Evolutionary conservation across 2,113 vertebrate species (phyloP).

Genomic region (Toxotes jaculatrix): DNA sequence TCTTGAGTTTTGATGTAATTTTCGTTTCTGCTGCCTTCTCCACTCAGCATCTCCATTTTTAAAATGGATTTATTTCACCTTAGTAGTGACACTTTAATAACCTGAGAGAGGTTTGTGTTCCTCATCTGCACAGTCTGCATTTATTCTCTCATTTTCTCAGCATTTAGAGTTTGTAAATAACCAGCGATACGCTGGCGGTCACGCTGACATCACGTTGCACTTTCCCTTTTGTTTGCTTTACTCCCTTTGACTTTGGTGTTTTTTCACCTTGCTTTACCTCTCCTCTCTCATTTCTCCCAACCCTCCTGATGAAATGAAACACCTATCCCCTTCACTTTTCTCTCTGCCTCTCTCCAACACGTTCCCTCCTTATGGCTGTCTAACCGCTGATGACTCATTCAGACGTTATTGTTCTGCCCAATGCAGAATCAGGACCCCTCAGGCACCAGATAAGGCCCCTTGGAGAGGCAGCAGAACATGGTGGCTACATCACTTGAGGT

Average conservation of each 20-base stretch:
- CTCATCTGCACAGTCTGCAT: neutral
- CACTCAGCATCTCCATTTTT: neutral
- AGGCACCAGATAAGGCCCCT: neutral
- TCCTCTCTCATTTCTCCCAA: neutral
- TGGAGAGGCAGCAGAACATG: neutral
- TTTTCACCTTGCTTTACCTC: neutral
- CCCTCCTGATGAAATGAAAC: neutral
- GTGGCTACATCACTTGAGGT: neutral
- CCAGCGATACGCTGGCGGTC: neutral
- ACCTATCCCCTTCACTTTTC: neutral
- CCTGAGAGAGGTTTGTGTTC: neutral
- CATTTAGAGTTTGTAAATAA: neutral
- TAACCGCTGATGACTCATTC: slow-evolving; percentile 11
- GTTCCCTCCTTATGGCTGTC: neutral
- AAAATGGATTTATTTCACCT: neutral
- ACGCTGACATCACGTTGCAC: slow-evolving; percentile 9
- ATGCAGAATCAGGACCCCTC: neutral
- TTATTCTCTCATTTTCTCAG: neutral
- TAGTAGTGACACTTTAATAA: neutral
- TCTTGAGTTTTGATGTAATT: neutral
- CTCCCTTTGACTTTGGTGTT: neutral
- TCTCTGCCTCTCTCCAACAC: neutral
- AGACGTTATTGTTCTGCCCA: neutral
- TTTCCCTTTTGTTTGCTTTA: neutral
- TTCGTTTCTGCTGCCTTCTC: neutral